Evolutionary conservation across 2,888 invertebrate species (phyloP), one percentile per base, ranked within the genome.

Genomic region (Sarcophaga carnaria): DNA sequence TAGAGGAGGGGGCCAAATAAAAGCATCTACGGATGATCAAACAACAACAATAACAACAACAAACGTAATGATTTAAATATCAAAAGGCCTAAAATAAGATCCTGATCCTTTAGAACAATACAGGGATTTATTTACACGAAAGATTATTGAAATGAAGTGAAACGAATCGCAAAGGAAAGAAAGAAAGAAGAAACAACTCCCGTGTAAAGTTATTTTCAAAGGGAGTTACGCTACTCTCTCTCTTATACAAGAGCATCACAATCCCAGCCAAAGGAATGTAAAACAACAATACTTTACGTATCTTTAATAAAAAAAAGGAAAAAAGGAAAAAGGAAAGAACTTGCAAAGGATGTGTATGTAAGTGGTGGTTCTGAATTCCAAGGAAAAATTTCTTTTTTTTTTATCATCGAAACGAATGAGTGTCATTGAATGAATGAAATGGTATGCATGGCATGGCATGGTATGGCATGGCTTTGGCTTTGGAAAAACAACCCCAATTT

Each of bases 41-140:
- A 20, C 70, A 27, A 45, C 49, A 22, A 22, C 2, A 63, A 72
- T 63, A 62, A 49, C n/a, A 67, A 75, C 27, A 85, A 81, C 85
- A 85, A 82, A 71, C 63, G 67, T 69, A 83, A 85, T 77, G 80
- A 85, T 85, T 85, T 87, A 83, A 85, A 87, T 85, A 88, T 83
- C 69, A 88, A 88, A 83, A 80, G 80, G 54, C 85, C 62, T 74
- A 80, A 78, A 70, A 80, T 37, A 37, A 37, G 37, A 37, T 37
- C 37, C 37, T 37, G 87, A 87, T 83, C 82, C 62, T 54, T 66
- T 25, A 60, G 69, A 80, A 88, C 85, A 88, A 85, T 63, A 85
- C 80, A 80, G 74, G 85, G 80, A 83, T 82, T 85, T 85, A 85
- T 77, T 85, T 77, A 83, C 79, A 80, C 63, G 70, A 77, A 66